Evolutionary conservation across 2,797 vertebrate species (phyloP).

Genomic region (Microctenopoma stevenorrisi): DNA sequence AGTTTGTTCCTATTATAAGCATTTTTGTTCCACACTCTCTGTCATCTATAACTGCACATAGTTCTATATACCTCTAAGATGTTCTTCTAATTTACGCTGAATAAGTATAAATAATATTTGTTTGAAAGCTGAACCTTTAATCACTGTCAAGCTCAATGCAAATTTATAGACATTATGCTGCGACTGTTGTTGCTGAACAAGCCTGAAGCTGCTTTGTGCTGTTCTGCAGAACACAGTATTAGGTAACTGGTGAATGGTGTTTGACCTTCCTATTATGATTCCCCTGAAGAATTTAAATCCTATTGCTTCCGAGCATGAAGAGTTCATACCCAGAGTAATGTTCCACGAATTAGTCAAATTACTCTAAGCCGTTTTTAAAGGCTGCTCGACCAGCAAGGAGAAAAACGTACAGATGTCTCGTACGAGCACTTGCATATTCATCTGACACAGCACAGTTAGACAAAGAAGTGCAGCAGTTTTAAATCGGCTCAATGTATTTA

Average conservation of each 20-base stretch:
- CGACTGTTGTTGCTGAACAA: constrained; percentile 4
- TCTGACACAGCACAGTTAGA: constrained; percentile 23
- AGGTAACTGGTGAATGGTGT: constrained; percentile 25
- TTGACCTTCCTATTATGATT: constrained; percentile 45
- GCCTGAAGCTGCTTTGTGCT: constrained; percentile 26
- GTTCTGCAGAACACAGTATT: constrained; percentile 26
- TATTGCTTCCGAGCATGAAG: constrained; percentile 42
- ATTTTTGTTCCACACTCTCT: neutral
- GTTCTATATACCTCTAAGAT: neutral
- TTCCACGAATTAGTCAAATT: constrained; percentile 44
- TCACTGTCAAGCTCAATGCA: neutral
- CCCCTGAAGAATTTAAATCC: constrained; percentile 49
- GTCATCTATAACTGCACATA: neutral
- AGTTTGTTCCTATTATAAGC: constrained; percentile 3
- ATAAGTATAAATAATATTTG: neutral
- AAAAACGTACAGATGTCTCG: constrained; percentile 6
- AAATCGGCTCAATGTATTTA: constrained; percentile 16
- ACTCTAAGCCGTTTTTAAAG: constrained; percentile 44
- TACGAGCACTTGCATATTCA: constrained; percentile 23
- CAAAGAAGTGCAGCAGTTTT: constrained; percentile 22
- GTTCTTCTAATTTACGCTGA: neutral
- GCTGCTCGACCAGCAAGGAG: constrained; percentile 31
- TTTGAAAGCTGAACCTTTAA: neutral
- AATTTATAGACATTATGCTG: neutral
- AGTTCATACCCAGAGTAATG: constrained; percentile 33